A percentile compares a stretch with the other conserved stretches of the same genome.
Evolutionary conservation across 2,797 vertebrate species (phyloP).

Genomic region (Neostethus bicornis): DNA sequence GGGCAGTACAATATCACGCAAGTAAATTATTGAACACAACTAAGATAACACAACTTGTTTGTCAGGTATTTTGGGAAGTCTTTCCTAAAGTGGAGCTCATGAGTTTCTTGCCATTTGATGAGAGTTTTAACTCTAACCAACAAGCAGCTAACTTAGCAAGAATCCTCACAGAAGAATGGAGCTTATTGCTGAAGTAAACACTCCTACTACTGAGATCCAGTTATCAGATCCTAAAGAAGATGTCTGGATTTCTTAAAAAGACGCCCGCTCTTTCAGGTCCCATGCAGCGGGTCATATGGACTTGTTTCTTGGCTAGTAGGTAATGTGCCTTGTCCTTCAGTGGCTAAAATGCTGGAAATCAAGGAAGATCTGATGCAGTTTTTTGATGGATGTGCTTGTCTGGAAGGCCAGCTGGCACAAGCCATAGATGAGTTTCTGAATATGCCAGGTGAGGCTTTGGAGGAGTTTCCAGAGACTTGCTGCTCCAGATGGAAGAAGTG

Average conservation of each 20-base stretch:
- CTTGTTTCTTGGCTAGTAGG: constrained; percentile 92
- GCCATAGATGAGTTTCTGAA: constrained; percentile 83
- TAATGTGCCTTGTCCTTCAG: constrained; percentile 85
- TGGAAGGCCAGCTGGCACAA: constrained; percentile 85
- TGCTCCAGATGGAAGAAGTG: constrained; percentile 91
- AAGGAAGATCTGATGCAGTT: constrained; percentile 89
- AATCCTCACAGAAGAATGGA: constrained; percentile 91
- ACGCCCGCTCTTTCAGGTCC: constrained; percentile 89
- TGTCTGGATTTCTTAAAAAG: constrained; percentile 89
- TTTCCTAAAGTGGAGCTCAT: constrained; percentile 91
- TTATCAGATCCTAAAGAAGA: constrained; percentile 90
- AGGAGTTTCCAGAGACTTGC: constrained; percentile 84
- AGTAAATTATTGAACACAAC: too few relatives aligned
- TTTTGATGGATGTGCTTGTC: constrained; percentile 84
- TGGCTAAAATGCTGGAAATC: constrained; percentile 85
- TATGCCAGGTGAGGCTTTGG: constrained; percentile 82
- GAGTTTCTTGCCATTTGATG: constrained; percentile 88
- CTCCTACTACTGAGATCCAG: constrained; percentile 88
- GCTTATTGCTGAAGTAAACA: constrained; percentile 94
- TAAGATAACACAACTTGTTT: too few relatives aligned
- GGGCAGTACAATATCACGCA: too few relatives aligned
- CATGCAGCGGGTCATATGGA: constrained; percentile 92
- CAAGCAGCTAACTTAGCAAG: constrained; percentile 86
- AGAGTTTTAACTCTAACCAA: constrained; percentile 71
- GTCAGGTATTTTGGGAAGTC: constrained; percentile 90